Percentiles rank a stretch among this genome's conserved stretches.
phyloP scores from a whole-genome alignment of 1,140 invertebrate species.

The Tyrophagus putrescentiae region DNA sequence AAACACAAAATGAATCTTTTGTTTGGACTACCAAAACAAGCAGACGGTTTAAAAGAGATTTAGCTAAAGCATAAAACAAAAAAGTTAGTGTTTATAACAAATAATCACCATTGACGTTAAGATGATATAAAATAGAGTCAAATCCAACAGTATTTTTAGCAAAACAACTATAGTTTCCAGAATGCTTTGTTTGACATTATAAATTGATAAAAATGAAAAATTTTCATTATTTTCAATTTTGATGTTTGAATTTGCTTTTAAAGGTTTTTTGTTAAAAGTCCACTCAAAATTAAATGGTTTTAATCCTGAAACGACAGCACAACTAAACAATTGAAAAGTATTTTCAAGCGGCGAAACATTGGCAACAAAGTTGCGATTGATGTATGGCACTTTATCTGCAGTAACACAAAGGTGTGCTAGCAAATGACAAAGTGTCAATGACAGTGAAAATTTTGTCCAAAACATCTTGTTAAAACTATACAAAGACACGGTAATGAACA shows the following conservation, averaged over 20 bases:
- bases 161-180: slow-evolving; percentile 52
- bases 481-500: background rate
- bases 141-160: background rate
- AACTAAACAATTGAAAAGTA: background rate
- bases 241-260: background rate
- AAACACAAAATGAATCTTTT: background rate
- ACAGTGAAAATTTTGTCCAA: too few relatives aligned
- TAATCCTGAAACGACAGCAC: background rate
- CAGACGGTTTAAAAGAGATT: background rate
- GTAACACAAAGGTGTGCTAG: background rate
- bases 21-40: background rate
- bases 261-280: background rate
- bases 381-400: background rate
- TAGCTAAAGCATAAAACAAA: background rate
- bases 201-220: background rate
- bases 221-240: background rate
- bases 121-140: background rate
- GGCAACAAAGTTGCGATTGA: background rate
- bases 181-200: background rate
- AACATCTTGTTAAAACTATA: too few relatives aligned
- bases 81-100: background rate
- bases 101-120: background rate
- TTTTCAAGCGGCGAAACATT: background rate
- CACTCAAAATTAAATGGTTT: slow-evolving; percentile 2
- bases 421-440: background rate